phyloP scores from a whole-genome alignment of 2,113 vertebrate species.

The Lethenteron reissneri region DNA sequence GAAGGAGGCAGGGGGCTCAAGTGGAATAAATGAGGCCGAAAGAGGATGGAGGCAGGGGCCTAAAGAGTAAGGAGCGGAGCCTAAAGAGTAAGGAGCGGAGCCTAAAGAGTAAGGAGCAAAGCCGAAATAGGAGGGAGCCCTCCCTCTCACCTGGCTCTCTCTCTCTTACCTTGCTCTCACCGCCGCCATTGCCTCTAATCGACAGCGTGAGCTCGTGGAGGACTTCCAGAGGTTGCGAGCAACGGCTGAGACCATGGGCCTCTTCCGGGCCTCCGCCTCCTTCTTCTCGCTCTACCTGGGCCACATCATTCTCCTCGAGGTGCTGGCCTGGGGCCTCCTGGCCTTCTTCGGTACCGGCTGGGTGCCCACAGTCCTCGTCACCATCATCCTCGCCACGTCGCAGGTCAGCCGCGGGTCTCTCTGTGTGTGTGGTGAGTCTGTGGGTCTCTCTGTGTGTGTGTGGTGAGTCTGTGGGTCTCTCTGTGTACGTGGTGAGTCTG shows the following conservation, averaged over 20 bases:
- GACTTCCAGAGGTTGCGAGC: constrained; percentile 48
- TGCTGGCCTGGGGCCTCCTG: constrained; percentile 35
- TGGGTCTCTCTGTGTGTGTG: not conserved
- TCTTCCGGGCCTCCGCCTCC: constrained; percentile 35
- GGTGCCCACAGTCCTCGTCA: constrained; percentile 35
- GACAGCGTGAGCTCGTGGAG: constrained; percentile 35
- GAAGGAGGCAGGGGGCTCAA: no score
- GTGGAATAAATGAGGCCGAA: no score
- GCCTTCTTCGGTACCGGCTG: constrained; percentile 45
- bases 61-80: no score
- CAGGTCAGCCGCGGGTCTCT: constrained; percentile 31
- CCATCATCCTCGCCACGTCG: constrained; percentile 34
- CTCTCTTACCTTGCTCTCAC: no score
- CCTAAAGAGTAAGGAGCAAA: no score
- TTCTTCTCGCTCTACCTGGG: constrained; percentile 54
- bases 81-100: no score
- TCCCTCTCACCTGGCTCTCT: no score
- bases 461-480: no score
- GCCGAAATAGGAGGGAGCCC: no score
- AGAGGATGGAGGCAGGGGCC: no score
- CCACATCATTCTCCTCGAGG: constrained; percentile 56
- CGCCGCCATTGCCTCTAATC: no score
- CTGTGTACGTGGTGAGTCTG: no score
- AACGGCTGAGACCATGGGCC: constrained; percentile 31
- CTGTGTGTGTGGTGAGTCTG: not conserved